These are phyloP conservation scores for Macropis europaea DNA, from an alignment of 2,888 invertebrate genomes.

Conservation along the genomic window DNA sequence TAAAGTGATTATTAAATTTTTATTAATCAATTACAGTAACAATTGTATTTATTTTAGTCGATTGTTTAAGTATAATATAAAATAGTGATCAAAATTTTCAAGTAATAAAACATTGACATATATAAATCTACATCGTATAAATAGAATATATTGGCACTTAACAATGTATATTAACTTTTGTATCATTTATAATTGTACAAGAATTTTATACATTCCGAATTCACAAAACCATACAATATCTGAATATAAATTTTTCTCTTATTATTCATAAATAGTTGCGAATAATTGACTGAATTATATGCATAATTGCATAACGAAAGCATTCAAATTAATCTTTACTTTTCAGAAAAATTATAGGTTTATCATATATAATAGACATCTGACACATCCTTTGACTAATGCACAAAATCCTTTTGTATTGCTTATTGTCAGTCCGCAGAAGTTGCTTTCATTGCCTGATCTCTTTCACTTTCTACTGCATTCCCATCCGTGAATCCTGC, in stretches of 20 bases:
- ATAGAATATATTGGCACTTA: constrained; percentile 19
- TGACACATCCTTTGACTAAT: constrained; percentile 19
- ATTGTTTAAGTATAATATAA: neutral
- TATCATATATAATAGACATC: constrained; percentile 15
- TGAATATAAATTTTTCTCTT: neutral
- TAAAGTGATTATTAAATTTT: neutral
- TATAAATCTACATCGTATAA: constrained; percentile 1
- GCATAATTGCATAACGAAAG: too few species aligned
- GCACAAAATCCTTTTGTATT: constrained; percentile 4
- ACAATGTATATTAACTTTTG: neutral
- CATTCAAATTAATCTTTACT: neutral
- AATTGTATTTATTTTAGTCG: neutral
- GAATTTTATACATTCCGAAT: neutral
- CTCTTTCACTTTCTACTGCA: constrained; percentile 28
- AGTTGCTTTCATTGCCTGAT: constrained; percentile 33
- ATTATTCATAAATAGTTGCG: neutral
- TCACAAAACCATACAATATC: neutral
- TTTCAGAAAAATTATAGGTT: constrained; percentile 8
- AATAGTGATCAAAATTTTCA: neutral
- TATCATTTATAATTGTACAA: neutral
- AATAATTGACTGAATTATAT: too few species aligned
- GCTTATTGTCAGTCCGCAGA: constrained; percentile 25
- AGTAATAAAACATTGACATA: neutral
- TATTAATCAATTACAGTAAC: neutral
- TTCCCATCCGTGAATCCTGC: constrained; percentile 17